Evolutionary conservation across 2,797 vertebrate genomes (phyloP), one percentile per base, ranked within the genome.

Genomic region (Myripristis jacobus): DNA sequence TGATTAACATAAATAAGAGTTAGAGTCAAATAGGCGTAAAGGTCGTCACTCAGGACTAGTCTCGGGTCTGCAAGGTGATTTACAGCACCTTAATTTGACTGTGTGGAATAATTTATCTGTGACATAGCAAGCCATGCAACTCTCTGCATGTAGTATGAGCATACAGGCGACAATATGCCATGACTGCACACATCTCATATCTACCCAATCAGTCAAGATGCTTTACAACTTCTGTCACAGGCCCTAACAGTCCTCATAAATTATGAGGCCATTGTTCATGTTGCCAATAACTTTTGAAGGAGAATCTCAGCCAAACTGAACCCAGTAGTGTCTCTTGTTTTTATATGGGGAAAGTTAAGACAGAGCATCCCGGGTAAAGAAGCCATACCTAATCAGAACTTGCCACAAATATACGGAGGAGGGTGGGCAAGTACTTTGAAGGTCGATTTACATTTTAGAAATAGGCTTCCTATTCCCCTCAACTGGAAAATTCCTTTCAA

Each of bases 251-350:
- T 85, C 83, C 85, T 84, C 91, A 83, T 92, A 92, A 91, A 92
- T 93, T 90, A 93, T 70, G 71, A 83, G 86, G 86, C 87, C 84
- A 83, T 88, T 89, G 89, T 93, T 86, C 86, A 68, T 57, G 85
- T 70, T 92, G 89, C 87, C 92, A 93, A 91, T 93, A 93, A 92
- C 91, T 89, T 93, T 89, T 93, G 91, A 92, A 94, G 90, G 89
- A 94, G 91, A 94, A 86, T 81, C 87, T 83, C 65, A 47, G 66
- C 68, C 78, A 71, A 89, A 88, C 76, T 67, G 74, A 88, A 77
- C 51, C 65, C 31, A 51, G 48, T 12, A 24, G 73, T 76, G 59
- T 86, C 80, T 81, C 75, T 74, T 56, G 52, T 70, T 80, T 81
- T 78, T 51, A 59, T 34, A 57, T 56, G 22, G 31, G 15, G 50